Evolutionary conservation across 2,797 vertebrate genomes (phyloP).

Genomic region (Poecile montanus): DNA sequence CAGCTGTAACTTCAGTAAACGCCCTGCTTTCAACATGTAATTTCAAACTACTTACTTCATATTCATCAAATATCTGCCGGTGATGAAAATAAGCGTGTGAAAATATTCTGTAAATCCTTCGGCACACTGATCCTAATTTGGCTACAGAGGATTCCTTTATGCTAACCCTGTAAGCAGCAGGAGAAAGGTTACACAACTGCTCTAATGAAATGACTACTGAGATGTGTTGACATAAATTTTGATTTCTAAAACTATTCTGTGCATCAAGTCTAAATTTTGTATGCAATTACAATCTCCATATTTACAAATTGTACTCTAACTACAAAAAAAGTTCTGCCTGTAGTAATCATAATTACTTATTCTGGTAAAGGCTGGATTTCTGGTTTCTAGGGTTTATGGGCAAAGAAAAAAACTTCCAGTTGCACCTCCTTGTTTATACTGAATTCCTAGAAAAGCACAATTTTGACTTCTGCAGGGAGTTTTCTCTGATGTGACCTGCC

Average conservation of each 20-base stretch:
- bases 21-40: background rate
- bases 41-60: constrained; percentile 86
- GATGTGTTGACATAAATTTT: rapidly evolving
- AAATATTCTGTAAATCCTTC: constrained; percentile 99
- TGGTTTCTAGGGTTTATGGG: background rate
- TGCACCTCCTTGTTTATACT: background rate
- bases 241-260: background rate
- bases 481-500: background rate
- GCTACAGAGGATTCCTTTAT: constrained; percentile 99
- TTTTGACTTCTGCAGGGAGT: background rate
- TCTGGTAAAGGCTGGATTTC: background rate
- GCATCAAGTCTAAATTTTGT: no score
- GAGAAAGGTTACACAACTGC: constrained; percentile 5
- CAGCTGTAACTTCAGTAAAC: background rate
- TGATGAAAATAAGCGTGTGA: constrained; percentile 99
- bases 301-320: background rate
- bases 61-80: constrained; percentile 99
- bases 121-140: constrained; percentile 97
- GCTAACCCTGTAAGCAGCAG: constrained; percentile 88
- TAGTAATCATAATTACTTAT: background rate
- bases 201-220: rapidly evolving
- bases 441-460: background rate
- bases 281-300: background rate
- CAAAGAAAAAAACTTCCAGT: background rate
- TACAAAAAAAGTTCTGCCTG: background rate